phyloP scores from a whole-genome alignment of 2,888 invertebrate species.

The Cactoblastis cactorum region DNA sequence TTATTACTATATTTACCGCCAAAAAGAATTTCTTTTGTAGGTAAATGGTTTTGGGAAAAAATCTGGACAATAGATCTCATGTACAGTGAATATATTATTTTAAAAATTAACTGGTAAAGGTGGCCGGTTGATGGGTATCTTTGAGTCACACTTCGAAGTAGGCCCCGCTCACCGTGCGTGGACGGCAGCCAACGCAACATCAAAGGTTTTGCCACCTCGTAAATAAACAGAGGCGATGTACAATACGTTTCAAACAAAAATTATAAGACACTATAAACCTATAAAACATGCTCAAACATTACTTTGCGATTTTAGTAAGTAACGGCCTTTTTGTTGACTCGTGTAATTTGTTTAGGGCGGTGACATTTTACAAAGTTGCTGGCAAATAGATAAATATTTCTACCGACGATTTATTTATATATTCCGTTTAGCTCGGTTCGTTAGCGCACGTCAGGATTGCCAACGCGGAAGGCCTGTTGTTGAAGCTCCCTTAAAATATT shows the following conservation, averaged over 20 bases:
- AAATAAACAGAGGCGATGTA: constrained; percentile 48
- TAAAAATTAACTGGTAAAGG: constrained; percentile 14
- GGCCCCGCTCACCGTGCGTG: constrained; percentile 36
- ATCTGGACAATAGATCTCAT: background rate
- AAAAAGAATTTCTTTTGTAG: background rate
- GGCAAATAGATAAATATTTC: constrained; percentile 31
- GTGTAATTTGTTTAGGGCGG: constrained; percentile 15
- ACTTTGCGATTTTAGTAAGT: constrained; percentile 1
- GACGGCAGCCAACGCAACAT: constrained; percentile 57
- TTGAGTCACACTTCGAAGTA: constrained; percentile 25
- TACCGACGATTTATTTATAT: constrained; percentile 36
- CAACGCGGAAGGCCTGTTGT: constrained; percentile 66
- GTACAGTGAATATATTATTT: background rate
- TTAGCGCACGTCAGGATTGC: constrained; percentile 54
- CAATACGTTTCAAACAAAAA: constrained; percentile 29
- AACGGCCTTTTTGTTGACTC: constrained; percentile 1
- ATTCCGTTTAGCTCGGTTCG: constrained; percentile 48
- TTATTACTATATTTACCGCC: too few relatives aligned
- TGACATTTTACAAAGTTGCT: constrained; percentile 25
- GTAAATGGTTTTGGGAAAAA: background rate
- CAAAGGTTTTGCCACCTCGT: constrained; percentile 62
- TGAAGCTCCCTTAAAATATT: constrained; percentile 71
- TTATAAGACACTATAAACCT: constrained; percentile 12
- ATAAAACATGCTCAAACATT: background rate
- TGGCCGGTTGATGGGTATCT: constrained; percentile 21